Conservation (phyloP, 1,140 invertebrate species). For the Caenorhabditis tropicalis region DNA sequence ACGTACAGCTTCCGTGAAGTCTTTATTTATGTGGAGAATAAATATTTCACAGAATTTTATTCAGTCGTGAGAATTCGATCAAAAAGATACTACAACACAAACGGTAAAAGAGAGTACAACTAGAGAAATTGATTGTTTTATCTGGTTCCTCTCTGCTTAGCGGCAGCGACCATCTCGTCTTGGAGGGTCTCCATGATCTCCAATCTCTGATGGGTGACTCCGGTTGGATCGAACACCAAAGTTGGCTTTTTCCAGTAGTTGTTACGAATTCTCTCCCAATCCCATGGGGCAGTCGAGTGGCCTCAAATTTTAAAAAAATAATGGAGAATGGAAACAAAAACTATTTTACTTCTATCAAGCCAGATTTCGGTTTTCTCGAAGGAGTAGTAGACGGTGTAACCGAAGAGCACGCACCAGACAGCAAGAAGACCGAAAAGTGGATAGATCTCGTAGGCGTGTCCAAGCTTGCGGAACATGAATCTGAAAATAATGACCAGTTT, state of each 20-base stretch:
- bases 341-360: constrained; percentile 63
- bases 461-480: constrained; percentile 62
- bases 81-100: constrained; percentile 36
- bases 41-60: background rate
- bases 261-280: constrained; percentile 59
- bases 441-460: constrained; percentile 66
- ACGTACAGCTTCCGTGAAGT: no score
- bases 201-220: constrained; percentile 53
- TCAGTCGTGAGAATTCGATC: constrained; percentile 34
- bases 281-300: constrained; percentile 55
- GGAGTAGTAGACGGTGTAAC: constrained; percentile 61
- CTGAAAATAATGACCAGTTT: constrained; percentile 51
- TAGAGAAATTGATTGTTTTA: constrained; percentile 27
- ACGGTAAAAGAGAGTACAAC: background rate
- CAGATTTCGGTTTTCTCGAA: constrained; percentile 66
- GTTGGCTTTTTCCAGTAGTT: constrained; percentile 62
- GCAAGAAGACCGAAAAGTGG: constrained; percentile 61
- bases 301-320: constrained; percentile 13
- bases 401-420: constrained; percentile 64
- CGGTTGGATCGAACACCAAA: constrained; percentile 54
- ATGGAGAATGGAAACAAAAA: background rate
- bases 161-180: constrained; percentile 56
- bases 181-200: constrained; percentile 59
- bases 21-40: background rate
- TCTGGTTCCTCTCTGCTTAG: constrained; percentile 57